Evolutionary conservation across 2,113 vertebrate species (phyloP), one percentile per base, ranked within the genome.

Genomic region (Okapia johnstoni): DNA sequence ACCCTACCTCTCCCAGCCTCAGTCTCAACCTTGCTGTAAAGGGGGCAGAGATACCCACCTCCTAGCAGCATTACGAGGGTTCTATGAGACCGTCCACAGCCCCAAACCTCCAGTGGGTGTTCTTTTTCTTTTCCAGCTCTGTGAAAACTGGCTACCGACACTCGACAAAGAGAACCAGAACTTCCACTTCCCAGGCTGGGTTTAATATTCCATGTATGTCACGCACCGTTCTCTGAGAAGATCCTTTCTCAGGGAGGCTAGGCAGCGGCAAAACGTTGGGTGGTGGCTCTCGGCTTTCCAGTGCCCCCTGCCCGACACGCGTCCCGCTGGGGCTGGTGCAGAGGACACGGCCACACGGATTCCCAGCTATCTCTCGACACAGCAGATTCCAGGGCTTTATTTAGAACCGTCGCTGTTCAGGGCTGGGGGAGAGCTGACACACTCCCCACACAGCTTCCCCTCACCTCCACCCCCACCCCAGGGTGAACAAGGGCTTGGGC

Each of bases 281-380:
- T 19, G 21, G 6, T 12, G 48, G 50, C 25, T 58, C 61, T 76
- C n/a, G 73, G 48, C 57, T 60, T 9, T 57, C 87, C 60, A 26
- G 46, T 6, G 21, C 54, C 7, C 23, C 23, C 25, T n/a, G 3
- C 48, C 33, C 2, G 12, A 15, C 36, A 30, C 66, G 9, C 17
- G n/a, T 33, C 63, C 70, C 87, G 26, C 94, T 48, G 19, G 79
- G 57, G 17, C 52, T 10, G 13, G 80, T 52, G 55, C 70, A 36
- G 80, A 55, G 76, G 79, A 96, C 46, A 17, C 30, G 2, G 25
- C 55, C 73, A 11, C 16, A 7, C 2, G 73, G 96, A 76, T 94
- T 81, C 90, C 76, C 90, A 96, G 66, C 90, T 80, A 81, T 90
- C 90, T 33, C 88, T 87, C 61, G 96, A 88, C 90, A 58, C 61